Conservation (phyloP, 1,140 invertebrate genomes). For the Drosophila kepulauana region DNA sequence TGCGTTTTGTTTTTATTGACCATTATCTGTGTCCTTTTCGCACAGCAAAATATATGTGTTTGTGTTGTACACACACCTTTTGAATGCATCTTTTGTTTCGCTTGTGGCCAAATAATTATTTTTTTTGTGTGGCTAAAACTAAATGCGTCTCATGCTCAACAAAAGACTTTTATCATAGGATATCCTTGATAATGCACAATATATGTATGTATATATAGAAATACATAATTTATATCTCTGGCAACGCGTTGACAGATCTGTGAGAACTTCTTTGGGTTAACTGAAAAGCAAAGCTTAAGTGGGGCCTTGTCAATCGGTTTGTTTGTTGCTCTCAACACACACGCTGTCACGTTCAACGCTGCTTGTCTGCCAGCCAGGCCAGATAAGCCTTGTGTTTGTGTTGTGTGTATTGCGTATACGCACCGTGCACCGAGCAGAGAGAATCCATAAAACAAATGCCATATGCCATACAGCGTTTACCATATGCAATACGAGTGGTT, state of each 20-base stretch:
- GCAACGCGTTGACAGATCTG: slow-evolving; percentile 9
- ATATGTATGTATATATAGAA: neutral
- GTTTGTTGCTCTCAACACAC: slow-evolving; percentile 26
- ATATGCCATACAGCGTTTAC: slow-evolving; percentile 11
- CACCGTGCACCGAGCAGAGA: slow-evolving; percentile 17
- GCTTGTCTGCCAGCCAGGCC: slow-evolving; percentile 19
- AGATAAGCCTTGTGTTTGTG: slow-evolving; percentile 22
- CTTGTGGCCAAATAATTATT: slow-evolving; percentile 6
- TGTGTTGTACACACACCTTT: neutral
- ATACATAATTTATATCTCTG: neutral
- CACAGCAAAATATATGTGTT: slow-evolving; percentile 3
- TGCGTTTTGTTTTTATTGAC: slow-evolving; percentile 26
- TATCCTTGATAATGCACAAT: slow-evolving; percentile 9
- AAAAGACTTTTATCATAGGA: neutral
- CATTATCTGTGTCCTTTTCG: slow-evolving; percentile 31
- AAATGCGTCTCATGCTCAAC: neutral
- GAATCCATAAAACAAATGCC: slow-evolving; percentile 31
- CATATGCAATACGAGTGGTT: slow-evolving; percentile 15
- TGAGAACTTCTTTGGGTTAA: slow-evolving; percentile 2
- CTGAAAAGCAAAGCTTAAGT: slow-evolving; percentile 3
- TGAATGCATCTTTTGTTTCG: slow-evolving; percentile 1
- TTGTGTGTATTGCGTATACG: slow-evolving; percentile 36
- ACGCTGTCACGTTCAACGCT: neutral
- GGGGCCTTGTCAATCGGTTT: slow-evolving; percentile 19
- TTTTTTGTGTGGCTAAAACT: neutral